phyloP scores from a whole-genome alignment of 2,797 vertebrate species.

The Thamnophis elegans region DNA sequence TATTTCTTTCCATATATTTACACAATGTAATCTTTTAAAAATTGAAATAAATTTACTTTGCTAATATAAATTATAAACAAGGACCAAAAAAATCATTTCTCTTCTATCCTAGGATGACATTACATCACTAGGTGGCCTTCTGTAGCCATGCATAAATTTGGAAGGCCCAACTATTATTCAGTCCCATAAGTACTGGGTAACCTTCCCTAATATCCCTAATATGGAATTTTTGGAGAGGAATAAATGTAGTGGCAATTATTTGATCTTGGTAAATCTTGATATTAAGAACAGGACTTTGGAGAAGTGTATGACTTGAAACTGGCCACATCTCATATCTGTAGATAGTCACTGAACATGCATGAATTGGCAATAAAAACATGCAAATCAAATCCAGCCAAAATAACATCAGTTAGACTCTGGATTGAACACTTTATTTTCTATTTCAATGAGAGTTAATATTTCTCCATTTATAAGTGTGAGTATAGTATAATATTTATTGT shows the following conservation, averaged over 20 bases:
- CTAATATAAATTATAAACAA: background rate
- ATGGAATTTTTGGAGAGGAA: background rate
- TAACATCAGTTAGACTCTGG: background rate
- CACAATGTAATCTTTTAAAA: background rate
- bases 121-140: background rate
- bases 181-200: background rate
- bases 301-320: background rate
- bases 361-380: background rate
- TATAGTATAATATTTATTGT: no score
- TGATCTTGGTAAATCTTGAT: background rate
- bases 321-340: background rate
- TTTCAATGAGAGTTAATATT: background rate
- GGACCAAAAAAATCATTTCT: background rate
- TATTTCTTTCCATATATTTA: background rate
- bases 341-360: background rate
- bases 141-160: background rate
- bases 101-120: background rate
- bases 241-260: background rate
- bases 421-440: background rate
- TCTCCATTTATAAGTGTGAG: background rate
- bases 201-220: background rate
- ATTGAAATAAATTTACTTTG: background rate
- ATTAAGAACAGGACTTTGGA: background rate
- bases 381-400: background rate
- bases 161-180: background rate